Base-by-base conservation (phyloP, 2,888 invertebrate genomes). In the Lacanobia wlatinum region DNA sequence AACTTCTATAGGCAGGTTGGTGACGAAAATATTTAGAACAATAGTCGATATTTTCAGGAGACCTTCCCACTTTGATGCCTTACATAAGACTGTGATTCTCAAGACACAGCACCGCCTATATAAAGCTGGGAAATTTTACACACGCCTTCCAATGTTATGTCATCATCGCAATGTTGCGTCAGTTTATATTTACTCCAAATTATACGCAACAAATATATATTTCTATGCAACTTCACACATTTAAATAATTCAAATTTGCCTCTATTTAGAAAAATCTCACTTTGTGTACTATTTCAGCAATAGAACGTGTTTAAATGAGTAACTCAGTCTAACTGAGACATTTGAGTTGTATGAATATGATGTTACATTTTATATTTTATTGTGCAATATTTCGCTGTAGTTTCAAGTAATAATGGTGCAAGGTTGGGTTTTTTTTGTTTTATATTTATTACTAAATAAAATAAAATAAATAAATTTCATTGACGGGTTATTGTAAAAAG, bases 131-230 rank as follows among this genome's bases (percentile, higher is more conserved):
- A 71, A 71, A 50, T 77, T 8, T 34, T 43, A 16, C 6, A 58
- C 0, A 12, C 1, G 6, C 34, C n/a, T 34, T 16, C 16, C 34
- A 12, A 12, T 34, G 18, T 40, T 23, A 55, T 69, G 5, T 75
- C 50, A 58, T 75, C 56, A 52, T 78, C 3, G 1, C 12, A 52
- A 78, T 21, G n/a, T 71, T 75, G 75, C 78, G 8, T 62, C 75
- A 75, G 43, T 12, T 71, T 46, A 40, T 43, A 14, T 58, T 55
- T 18, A 23, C 16, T 7, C 18, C 4, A 16, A 14, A 43, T 14
- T 43, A 14, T 14, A 9, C 23, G 34, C 3, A 56, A 56, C 21
- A 58, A 21, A 10, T 38, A n/a, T 18, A 52, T 61, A 21, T 40
- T 21, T 40, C n/a, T 38, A 14, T 21, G 59, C 14, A 14, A 40